Percentiles rank a stretch among this genome's conserved stretches.
phyloP scores from a whole-genome alignment of 2,888 invertebrate genomes.

The Nemotelus pantherinus region DNA sequence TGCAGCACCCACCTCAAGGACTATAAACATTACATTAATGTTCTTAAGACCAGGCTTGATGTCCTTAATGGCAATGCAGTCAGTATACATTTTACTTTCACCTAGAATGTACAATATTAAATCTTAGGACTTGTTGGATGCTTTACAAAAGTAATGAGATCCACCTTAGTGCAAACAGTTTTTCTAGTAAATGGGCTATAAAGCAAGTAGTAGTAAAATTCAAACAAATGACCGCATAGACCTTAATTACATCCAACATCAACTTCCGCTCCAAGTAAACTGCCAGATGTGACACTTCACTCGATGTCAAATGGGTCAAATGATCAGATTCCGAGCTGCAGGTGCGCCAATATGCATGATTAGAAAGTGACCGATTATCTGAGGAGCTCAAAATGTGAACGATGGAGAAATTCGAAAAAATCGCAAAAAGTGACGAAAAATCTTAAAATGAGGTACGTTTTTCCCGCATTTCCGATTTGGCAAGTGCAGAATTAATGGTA shows the following conservation, averaged over 20 bases:
- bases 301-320: not conserved
- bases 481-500: no score
- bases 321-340: no score
- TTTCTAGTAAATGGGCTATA: not conserved
- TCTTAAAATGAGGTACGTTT: no score
- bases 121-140: not conserved
- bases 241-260: not conserved
- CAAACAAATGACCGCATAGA: constrained; percentile 19
- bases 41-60: constrained; percentile 92
- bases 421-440: no score
- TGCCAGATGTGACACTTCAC: constrained; percentile 34
- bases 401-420: no score
- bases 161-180: not conserved
- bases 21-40: constrained; percentile 91
- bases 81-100: constrained; percentile 47
- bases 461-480: no score
- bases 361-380: no score
- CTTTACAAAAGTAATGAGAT: not conserved
- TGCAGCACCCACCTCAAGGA: constrained; percentile 89
- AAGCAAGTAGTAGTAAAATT: constrained; percentile 10
- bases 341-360: no score
- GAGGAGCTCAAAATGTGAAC: no score
- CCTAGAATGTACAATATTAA: not conserved
- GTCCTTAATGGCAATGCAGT: constrained; percentile 74
- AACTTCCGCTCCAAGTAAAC: not conserved